Evolutionary conservation across 1,140 invertebrate species (phyloP), one percentile per base, ranked within the genome.

Genomic region (Ceratina calcarata): DNA sequence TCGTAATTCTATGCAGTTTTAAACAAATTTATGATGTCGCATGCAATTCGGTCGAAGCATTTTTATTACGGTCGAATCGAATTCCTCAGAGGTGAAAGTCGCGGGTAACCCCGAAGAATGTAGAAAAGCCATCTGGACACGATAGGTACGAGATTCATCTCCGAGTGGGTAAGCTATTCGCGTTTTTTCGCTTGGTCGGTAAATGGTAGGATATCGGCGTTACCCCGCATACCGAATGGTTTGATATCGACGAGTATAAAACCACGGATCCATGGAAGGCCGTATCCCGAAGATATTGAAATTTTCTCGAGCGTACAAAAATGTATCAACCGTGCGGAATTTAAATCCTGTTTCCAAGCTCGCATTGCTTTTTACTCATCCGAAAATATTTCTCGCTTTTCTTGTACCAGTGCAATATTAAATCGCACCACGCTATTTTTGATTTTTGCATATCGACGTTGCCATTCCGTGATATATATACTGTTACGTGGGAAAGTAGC

Each of bases 281-380:
- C 53, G 37, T 62, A 58, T 62, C 53, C 37, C 57, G 45, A 49
- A 37, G 80, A 79, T 82, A 82, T 82, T 82, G 70, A 82, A 78
- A 82, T 82, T 79, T 82, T 67, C 57, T 62, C 67, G 22, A 79
- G 69, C 77, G 57, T 82, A 57, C 16, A 79, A 69, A 71, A 70
- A 81, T 78, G 68, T 81, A 78, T 77, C 74, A 81, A 69, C 74
- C 74, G 60, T 66, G 24, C n/a, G 73, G 64, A 76, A 76, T 80
- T 76, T 80, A 67, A 75, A 81, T 57, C 65, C 60, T 45, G 57
- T 66, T n/a, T 72, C n/a, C 51, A 32, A 6, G 62, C 22, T 55
- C 49, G 69, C 32, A 64, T 78, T 53, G 60, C 45, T 45, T 78
- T n/a, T 72, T 72, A 78, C 32, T 70, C 79, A 32, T 24, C 27